Evolutionary conservation across 2,797 vertebrate species (phyloP).

Genomic region (Poecilia velifera): DNA sequence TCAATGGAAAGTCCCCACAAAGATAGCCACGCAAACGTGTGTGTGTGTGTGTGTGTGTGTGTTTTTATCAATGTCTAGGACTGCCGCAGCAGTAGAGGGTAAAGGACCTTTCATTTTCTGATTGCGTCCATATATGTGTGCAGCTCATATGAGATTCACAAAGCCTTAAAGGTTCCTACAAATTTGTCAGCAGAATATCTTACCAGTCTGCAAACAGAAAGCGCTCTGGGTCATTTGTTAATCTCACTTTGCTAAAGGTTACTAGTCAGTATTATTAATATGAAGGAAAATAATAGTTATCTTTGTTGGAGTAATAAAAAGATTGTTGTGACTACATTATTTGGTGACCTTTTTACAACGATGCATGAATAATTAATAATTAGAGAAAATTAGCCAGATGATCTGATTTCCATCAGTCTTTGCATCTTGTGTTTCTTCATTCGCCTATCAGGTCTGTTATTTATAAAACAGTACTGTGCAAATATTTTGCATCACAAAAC

Average conservation of each 20-base stretch:
- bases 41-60: slow-evolving; percentile 27
- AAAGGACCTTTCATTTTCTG: slow-evolving; percentile 29
- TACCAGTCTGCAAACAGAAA: slow-evolving; percentile 4
- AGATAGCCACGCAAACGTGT: background rate
- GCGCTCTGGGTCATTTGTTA: background rate
- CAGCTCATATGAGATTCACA: slow-evolving; percentile 17
- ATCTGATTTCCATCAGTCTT: background rate
- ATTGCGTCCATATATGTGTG: slow-evolving; percentile 26
- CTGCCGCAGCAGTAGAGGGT: slow-evolving; percentile 37
- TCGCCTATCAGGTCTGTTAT: background rate
- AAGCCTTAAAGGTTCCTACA: slow-evolving; percentile 24
- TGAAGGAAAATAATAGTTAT: slow-evolving; percentile 13
- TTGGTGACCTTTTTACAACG: slow-evolving; percentile 4
- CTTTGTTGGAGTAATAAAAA: background rate
- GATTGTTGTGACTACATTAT: slow-evolving; percentile 2
- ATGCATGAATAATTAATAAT: background rate
- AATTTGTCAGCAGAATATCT: slow-evolving; percentile 8
- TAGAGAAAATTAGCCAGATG: background rate
- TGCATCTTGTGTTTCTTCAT: background rate
- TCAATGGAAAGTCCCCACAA: too few species aligned
- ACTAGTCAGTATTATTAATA: slow-evolving; percentile 8
- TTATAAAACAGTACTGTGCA: background rate
- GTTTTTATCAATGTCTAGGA: slow-evolving; percentile 36
- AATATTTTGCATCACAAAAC: background rate
- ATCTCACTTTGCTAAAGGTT: slow-evolving; percentile 20